These are phyloP conservation scores for Sinelater perroti DNA, from an alignment of 2,888 invertebrate genomes.

Conservation along the genomic window DNA sequence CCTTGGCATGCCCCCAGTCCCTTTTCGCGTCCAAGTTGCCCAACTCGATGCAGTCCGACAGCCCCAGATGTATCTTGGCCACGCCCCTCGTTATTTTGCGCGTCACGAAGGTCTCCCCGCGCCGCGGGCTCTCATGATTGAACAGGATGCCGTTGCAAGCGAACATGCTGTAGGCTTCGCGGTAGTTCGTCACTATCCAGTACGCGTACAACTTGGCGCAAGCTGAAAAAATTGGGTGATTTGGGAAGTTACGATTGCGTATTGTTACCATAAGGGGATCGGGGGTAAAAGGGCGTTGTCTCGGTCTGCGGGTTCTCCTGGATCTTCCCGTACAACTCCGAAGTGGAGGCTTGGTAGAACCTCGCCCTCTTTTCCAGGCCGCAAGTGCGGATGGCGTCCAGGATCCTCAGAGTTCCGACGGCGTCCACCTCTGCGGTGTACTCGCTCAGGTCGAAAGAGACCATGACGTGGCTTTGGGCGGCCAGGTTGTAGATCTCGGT, in stretches of 20 bases:
- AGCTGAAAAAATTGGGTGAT: no score
- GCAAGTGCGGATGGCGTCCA: constrained; percentile 91
- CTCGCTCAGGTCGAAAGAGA: constrained; percentile 97
- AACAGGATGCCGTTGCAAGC: constrained; percentile 95
- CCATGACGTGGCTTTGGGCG: constrained; percentile 98
- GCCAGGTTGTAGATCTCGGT: constrained; percentile 97
- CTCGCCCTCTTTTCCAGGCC: constrained; percentile 79
- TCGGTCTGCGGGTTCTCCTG: constrained; percentile 91
- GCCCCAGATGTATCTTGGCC: constrained; percentile 91
- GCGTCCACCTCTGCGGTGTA: constrained; percentile 98
- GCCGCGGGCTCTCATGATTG: constrained; percentile 93
- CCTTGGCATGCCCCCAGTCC: constrained; percentile 97
- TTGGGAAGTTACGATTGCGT: no score
- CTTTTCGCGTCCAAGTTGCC: constrained; percentile 95
- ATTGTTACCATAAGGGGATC: constrained; percentile 91
- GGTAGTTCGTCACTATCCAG: constrained; percentile 94
- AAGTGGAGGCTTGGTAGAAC: constrained; percentile 96
- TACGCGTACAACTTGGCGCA: constrained; percentile 94
- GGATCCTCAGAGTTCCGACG: constrained; percentile 84
- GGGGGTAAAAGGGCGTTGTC: constrained; percentile 93
- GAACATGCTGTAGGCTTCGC: constrained; percentile 93
- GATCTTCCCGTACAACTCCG: constrained; percentile 92
- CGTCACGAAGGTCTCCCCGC: constrained; percentile 98
- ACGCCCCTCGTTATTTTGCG: constrained; percentile 96
- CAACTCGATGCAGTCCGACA: constrained; percentile 84